These are phyloP conservation scores for Cyprinella venusta DNA, from an alignment of 2,797 vertebrate genomes.

Conservation along the genomic window DNA sequence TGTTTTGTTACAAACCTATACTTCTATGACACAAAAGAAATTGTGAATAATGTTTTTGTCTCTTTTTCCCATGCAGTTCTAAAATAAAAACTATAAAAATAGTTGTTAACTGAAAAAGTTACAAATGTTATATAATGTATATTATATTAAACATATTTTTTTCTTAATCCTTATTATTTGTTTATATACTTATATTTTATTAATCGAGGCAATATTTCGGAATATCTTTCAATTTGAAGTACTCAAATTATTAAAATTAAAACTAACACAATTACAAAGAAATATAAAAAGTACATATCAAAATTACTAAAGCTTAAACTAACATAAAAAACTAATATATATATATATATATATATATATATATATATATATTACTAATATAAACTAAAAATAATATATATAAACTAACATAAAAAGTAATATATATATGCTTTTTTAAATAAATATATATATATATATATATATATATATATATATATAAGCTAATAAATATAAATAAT, in stretches of 20 bases:
- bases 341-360: no score
- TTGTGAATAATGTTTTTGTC: background rate
- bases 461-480: no score
- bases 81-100: background rate
- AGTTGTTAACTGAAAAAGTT: background rate
- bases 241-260: background rate
- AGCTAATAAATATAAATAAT: background rate
- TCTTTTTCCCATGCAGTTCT: background rate
- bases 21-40: background rate
- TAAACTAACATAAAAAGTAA: background rate
- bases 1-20: background rate
- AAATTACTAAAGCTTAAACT: background rate
- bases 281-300: background rate
- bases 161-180: no score
- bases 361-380: no score
- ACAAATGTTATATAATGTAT: background rate
- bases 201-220: background rate
- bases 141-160: no score
- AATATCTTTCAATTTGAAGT: background rate
- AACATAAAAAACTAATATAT: no score
- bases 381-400: no score
- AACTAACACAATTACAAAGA: background rate
- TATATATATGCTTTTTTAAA: no score
- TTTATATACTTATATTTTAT: no score
- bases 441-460: no score